Base-by-base conservation (phyloP, 1,140 invertebrate species). In the Leptinotarsa undecemlineata region DNA sequence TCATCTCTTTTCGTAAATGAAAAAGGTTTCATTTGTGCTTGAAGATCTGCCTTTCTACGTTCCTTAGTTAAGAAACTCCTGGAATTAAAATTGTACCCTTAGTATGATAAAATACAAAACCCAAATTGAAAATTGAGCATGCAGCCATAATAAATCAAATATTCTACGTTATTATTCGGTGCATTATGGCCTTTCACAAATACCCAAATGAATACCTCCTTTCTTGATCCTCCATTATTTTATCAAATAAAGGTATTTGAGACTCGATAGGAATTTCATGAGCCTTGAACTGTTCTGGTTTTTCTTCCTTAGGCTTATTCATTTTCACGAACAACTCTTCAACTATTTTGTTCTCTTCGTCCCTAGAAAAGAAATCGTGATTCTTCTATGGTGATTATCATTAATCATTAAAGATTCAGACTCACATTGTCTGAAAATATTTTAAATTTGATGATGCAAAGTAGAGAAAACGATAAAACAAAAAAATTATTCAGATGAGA, bases 261-360 rank as follows among this genome's bases (percentile, higher is more conserved):
- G 91, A 92, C 72, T 91, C 90, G 21, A 92, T 88, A 4, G 91
- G 91, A 61, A 92, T 87, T n/a, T 90, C 89, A 79, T 88, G 88
- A 5, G 88, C 88, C 73, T 85, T 85, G 74, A 90, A 90, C 74
- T 83, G 80, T 79, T 84, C 78, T 78, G 79, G 75, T 86, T 88
- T 79, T 80, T 85, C 71, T 87, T 86, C 61, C 83, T 85, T 80
- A 85, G 88, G 69, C 85, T 87, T 79, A 84, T 79, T 48, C 85
- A 81, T 82, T 86, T 88, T 80, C 71, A 84, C 85, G 77, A 83
- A 82, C 74, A 87, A 81, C 78, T 87, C 86, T 60, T 86, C 86
- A 3, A 89, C 82, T 26, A 88, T 88, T 77, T 89, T 88, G 76
- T 88, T 88, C 64, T 89, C 89, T 81, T 91, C 88, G 78, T 92